Base-by-base conservation (phyloP, 2,888 invertebrate genomes). In the Cosmorhoe ocellata region DNA sequence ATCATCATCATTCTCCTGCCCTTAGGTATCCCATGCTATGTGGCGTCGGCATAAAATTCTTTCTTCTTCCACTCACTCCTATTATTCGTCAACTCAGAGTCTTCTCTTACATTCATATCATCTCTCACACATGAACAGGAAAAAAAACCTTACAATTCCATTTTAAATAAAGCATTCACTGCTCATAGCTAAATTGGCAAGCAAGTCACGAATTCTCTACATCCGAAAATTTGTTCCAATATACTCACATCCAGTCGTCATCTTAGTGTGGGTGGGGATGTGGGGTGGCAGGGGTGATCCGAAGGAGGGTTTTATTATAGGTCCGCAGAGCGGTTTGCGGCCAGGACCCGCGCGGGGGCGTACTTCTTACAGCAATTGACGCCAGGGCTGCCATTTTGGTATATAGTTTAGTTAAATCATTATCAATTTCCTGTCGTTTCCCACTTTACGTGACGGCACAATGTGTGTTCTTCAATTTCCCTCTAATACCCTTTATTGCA, bases 151-250 rank as follows among this genome's bases (percentile, higher is more conserved):
- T n/a, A n/a, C 26, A 37, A 9, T 37, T 13, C 31, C 14, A 33
- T 1, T 1, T 13, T 12, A 12, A 24, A 39, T 41, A 43, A 37
- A 38, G 37, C 30, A 24, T 30, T 24, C 24, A 6, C 26, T 24
- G n/a, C 53, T 72, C 72, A 76, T 74, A 74, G 73, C 70, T 62
- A 71, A 84, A 84, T 86, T 77, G 76, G 67, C 69, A 84, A 71
- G 64, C 83, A 63, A 84, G 86, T 69, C 69, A 58, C 63, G 63
- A 67, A 63, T 66, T 60, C 63, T 74, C 70, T 67, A 62, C 73
- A 69, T 58, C 71, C 73, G 86, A 85, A 84, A 88, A 87, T 89
- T 82, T 59, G 57, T 84, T 83, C 83, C 84, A 81, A 85, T 85
- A 81, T 79, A 80, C 76, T 73, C 55, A 62, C 69, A 64, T 26